Base-by-base conservation (phyloP, 2,113 vertebrate genomes). In the Trematocara macrostoma region DNA sequence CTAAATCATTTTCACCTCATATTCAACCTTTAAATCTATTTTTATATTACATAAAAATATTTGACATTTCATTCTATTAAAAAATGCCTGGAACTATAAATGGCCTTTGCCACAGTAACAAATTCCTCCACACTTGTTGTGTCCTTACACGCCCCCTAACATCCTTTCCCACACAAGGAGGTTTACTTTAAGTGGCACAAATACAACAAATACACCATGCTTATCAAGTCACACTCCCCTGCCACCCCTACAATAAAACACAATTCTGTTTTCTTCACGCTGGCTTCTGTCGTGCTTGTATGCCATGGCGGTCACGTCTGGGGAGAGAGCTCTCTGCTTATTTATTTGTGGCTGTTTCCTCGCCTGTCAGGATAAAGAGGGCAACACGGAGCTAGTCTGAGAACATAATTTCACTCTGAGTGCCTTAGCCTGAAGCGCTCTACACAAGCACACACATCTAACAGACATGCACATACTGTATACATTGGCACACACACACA, bases 361-460 rank as follows among this genome's bases (percentile, higher is more conserved):
- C 92, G 88, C 88, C 94, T 95, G 95, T 96, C 95, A 94, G 93
- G 91, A 95, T 95, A 94, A 95, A 95, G 93, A 95, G 94, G 94
- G 93, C 94, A 95, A 92, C 92, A 91, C 84, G 89, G 91, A 93
- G 92, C 82, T 83, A 91, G 93, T 94, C 92, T 95, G 94, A 95
- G 94, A 96, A 95, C 94, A 96, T 96, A 92, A 95, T 96, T 96
- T 95, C 93, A 91, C 92, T 94, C 85, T 91, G 91, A 94, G 95
- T 93, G 93, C 90, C 92, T 94, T 95, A 93, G 94, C 94, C 95
- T 88, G 87, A 89, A 96, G 95, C 93, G 12, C 90, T 89, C 84
- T 86, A 67, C 81, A 56, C 67, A 16, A 38, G 69, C 85, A 52
- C 86, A 76, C 88, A 83, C 82, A 83, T 34, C 88, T 61, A 57